Evolutionary conservation across 2,888 invertebrate species (phyloP), one percentile per base, ranked within the genome.

Genomic region (Melolontha melolontha): DNA sequence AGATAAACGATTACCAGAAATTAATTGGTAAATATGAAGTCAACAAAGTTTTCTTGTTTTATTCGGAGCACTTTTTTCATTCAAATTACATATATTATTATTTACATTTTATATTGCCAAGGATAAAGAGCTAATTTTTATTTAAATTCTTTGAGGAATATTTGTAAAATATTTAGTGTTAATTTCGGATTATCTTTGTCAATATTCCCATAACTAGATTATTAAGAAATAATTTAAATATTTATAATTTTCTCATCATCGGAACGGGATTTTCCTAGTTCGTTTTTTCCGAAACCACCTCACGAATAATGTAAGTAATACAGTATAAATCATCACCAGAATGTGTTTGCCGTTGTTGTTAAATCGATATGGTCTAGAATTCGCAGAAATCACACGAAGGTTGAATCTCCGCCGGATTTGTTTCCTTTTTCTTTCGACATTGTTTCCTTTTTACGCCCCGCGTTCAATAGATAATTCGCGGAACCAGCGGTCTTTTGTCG

Each of bases 281-380:
- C 8, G 59, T 59, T 44, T 59, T 59, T 59, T 59, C 59, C 59
- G 59, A 59, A 59, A 59, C 59, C 59, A 12, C 55, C 40, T 41
- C 40, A 27, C 55, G 17, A 55, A 7, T 55, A 41, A 55, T 55
- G 41, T 41, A 41, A 40, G 17, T 5, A 6, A 27, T 11, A n/a
- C 11, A 42, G 42, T 42, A 59, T 59, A 59, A 59, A 59, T 59
- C 59, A 59, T 59, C 59, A 22, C 40, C 55, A 44, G 59, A 54
- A 54, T 27, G 59, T 59, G 59, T 59, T 59, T 59, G 40, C 55
- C 14, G 16, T 17, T 27, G 59, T 59, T 59, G 44, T 59, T 59
- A 44, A 59, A 59, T 59, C 59, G 44, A 59, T 59, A 59, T 59
- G 59, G 59, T 59, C 44, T 59, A 44, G 16, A 59, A 59, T 59